Evolutionary conservation across 2,113 vertebrate genomes (phyloP), one percentile per base, ranked within the genome.

Genomic region (Rafetus swinhoei): DNA sequence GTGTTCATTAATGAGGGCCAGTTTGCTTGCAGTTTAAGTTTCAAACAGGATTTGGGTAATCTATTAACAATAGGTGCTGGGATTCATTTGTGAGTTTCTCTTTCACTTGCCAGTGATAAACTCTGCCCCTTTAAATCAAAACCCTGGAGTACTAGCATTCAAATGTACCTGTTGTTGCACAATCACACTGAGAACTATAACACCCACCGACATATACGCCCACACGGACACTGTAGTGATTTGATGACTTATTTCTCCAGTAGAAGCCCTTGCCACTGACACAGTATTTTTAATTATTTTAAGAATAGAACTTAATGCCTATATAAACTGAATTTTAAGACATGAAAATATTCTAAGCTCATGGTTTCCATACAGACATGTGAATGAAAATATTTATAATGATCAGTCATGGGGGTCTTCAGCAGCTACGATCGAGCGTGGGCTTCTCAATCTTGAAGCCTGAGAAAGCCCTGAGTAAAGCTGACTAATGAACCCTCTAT

Each of bases 41-140:
- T 90, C 93, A 95, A 88, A 62, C 2, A 55, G 59, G 15, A 90
- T 96, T 92, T 92, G 86, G 87, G 55, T 72, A 72, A 62, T 72
- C 80, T 91, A 0, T 59, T 69, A 82, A 35, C 82, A 90, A 88
- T 59, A 52, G 87, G 54, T 52, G 91, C 90, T 76, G 90, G 87
- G 92, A 86, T 84, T 35, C 1, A 81, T 7, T n/a, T 18, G 65
- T 12, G 72, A 77, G 62, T 79, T 95, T 79, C 56, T n/a, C 50
- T 90, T 74, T 79, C 87, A 83, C 27, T 57, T 87, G 10, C 35
- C 82, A 95, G 54, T 91, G 54, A 87, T 45, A 21, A 16, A 32
- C 57, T 39, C 54, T 35, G 19, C n/a, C 45, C 3, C 11, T 88
- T 81, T 3, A 74, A 91, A 9, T 19, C 50, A 86, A 80, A 50